A percentile compares a stretch with the other conserved stretches of the same genome.
phyloP scores from a whole-genome alignment of 2,888 invertebrate genomes.

The Oeneis ivallda region DNA sequence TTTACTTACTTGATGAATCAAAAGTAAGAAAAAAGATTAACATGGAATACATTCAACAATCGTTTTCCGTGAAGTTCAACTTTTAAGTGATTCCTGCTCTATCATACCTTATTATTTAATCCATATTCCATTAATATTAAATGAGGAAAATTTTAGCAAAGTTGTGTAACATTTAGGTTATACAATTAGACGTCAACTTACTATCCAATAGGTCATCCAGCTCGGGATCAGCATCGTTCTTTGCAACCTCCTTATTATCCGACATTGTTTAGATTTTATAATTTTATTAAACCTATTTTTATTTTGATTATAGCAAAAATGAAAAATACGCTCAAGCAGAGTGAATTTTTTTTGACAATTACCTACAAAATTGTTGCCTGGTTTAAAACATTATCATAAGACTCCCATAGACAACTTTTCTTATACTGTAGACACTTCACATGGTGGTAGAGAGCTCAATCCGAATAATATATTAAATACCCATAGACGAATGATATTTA shows the following conservation, averaged over 20 bases:
- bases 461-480: no score
- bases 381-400: constrained; percentile 30
- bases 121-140: not conserved
- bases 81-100: not conserved
- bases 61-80: not conserved
- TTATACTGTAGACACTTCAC: not conserved
- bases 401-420: constrained; percentile 26
- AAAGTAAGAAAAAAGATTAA: not conserved
- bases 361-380: constrained; percentile 22
- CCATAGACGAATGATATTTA: no score
- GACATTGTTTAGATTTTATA: constrained; percentile 55
- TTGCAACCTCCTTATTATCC: constrained; percentile 64
- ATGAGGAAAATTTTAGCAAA: constrained; percentile 9
- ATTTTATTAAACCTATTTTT: no score
- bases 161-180: constrained; percentile 38
- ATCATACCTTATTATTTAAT: not conserved
- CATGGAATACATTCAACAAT: not conserved
- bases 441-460: no score
- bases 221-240: constrained; percentile 83
- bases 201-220: constrained; percentile 89
- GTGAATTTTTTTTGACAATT: constrained; percentile 26
- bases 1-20: not conserved
- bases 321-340: no score
- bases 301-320: no score
- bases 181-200: constrained; percentile 71